Evolutionary conservation across 2,888 invertebrate genomes (phyloP).

Genomic region (Steinernema hermaphroditum): DNA sequence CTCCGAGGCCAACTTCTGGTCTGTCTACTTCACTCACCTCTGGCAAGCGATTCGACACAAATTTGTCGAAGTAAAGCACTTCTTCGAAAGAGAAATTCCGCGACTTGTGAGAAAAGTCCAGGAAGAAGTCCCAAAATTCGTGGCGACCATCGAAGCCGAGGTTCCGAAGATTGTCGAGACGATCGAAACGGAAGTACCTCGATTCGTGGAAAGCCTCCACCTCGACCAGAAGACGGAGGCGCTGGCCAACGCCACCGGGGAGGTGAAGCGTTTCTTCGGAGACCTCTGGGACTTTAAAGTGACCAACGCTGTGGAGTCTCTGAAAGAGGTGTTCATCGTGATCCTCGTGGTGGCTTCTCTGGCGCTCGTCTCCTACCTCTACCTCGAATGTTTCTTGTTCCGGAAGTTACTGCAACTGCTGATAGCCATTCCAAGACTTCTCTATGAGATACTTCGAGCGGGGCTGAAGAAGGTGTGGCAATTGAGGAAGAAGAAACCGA

Average conservation of each 20-base stretch:
- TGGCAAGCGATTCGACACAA: background rate
- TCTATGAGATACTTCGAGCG: background rate
- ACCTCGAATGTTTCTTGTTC: conserved; percentile 15
- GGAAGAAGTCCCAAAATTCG: background rate
- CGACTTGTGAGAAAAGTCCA: background rate
- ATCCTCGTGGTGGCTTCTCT: background rate
- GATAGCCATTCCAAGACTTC: background rate
- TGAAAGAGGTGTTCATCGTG: background rate
- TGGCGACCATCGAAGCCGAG: background rate
- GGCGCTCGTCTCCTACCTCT: background rate
- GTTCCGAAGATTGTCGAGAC: conserved; percentile 6
- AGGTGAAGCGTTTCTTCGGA: conserved; percentile 4
- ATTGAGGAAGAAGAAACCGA: background rate
- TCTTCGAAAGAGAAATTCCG: background rate
- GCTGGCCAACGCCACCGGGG: background rate
- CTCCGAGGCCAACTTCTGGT: conserved; percentile 10
- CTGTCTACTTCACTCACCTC: conserved; percentile 3
- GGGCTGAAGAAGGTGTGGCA: background rate
- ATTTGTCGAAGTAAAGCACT: background rate
- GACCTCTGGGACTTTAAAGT: background rate
- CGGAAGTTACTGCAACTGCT: background rate
- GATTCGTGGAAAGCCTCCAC: conserved; percentile 13
- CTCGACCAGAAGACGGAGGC: conserved; percentile 9
- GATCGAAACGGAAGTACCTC: conserved; percentile 3
- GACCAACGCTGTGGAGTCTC: background rate